A percentile compares a stretch with the other conserved stretches of the same genome.
Evolutionary conservation across 2,113 vertebrate genomes (phyloP).

Genomic region (Tichodroma muraria): DNA sequence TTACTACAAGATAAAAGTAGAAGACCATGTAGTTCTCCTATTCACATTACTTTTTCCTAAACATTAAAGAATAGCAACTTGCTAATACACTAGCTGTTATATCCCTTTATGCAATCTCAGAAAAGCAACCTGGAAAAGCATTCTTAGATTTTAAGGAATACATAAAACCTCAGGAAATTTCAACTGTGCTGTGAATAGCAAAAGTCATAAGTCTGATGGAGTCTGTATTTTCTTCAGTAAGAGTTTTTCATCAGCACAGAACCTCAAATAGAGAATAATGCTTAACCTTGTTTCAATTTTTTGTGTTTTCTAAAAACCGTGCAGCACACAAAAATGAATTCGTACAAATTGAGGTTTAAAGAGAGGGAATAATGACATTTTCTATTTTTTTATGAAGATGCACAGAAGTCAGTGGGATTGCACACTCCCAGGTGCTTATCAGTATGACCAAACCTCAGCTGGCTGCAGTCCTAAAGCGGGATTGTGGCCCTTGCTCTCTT

Average conservation of each 20-base stretch:
- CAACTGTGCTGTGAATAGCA: neutral
- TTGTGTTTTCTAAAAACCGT: neutral
- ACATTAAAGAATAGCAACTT: neutral
- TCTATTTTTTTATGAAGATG: neutral
- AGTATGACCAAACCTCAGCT: neutral
- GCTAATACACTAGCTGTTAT: neutral
- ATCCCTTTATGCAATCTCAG: neutral
- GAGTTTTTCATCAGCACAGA: neutral
- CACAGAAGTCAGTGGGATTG: neutral
- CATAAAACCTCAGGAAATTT: neutral
- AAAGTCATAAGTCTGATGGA: neutral
- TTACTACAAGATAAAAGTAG: neutral
- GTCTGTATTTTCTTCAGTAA: neutral
- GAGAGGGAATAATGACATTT: neutral
- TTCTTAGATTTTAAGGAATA: neutral
- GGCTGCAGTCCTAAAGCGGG: fast-evolving
- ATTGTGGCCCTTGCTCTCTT: neutral
- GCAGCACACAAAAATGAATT: neutral
- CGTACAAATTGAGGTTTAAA: neutral
- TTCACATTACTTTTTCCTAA: neutral
- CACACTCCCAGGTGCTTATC: neutral
- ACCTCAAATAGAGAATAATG: neutral
- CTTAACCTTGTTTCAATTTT: neutral
- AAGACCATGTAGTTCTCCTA: neutral
- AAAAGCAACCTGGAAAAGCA: neutral